Evolutionary conservation across 1,140 invertebrate genomes (phyloP).

Genomic region (Aphidius gifuensis): DNA sequence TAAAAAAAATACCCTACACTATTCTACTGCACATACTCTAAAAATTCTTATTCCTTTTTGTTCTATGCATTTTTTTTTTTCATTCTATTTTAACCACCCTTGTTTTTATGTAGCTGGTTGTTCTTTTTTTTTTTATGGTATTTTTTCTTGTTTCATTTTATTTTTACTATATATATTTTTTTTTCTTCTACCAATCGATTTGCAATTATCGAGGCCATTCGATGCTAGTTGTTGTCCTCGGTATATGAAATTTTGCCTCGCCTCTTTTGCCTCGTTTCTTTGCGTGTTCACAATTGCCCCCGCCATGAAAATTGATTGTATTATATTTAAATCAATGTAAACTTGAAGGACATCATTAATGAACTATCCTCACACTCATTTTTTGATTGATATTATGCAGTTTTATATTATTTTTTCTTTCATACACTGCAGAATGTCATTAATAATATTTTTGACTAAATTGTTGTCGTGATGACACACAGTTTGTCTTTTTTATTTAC

Average conservation of each 20-base stretch:
- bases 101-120: not conserved
- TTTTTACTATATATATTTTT: not conserved
- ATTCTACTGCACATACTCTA: too few species aligned
- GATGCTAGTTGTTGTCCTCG: constrained; percentile 27
- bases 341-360: constrained; percentile 26
- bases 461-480: constrained; percentile 12
- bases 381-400: constrained; percentile 5
- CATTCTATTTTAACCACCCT: not conserved
- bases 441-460: not conserved
- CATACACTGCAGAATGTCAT: not conserved
- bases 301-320: constrained; percentile 22
- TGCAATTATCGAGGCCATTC: constrained; percentile 41
- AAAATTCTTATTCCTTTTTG: too few species aligned
- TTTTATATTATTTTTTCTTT: too few species aligned
- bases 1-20: constrained; percentile 32
- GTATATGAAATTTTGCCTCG: constrained; percentile 15
- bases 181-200: constrained; percentile 32
- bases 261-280: too few species aligned
- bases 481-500: constrained; percentile 12
- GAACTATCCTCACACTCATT: constrained; percentile 19
- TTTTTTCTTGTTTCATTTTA: not conserved
- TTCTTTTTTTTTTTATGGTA: not conserved
- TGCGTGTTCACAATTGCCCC: not conserved
- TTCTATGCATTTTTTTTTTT: not conserved
- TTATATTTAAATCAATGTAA: constrained; percentile 8